These are phyloP conservation scores for Amphipyra berbera DNA, from an alignment of 2,888 invertebrate genomes.

Conservation along the genomic window DNA sequence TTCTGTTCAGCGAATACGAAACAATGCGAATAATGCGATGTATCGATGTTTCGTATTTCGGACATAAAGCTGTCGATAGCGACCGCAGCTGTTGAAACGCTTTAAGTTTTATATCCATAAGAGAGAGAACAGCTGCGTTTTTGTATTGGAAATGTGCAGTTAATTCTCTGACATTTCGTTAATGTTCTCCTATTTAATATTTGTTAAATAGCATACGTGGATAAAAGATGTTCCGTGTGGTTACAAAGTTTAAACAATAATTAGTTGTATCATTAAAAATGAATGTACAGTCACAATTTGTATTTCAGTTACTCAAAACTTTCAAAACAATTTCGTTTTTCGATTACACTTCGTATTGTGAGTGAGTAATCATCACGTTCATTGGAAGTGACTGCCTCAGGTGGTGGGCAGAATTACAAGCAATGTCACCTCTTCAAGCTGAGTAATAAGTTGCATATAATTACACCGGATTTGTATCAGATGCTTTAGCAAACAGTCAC, in stretches of 20 bases:
- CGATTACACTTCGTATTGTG: neutral
- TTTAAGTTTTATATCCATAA: slow-evolving; percentile 38
- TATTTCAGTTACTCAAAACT: neutral
- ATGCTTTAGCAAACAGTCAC: slow-evolving; percentile 41
- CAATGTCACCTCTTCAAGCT: slow-evolving; percentile 44
- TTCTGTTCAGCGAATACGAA: slow-evolving; percentile 45
- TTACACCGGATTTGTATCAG: slow-evolving; percentile 39
- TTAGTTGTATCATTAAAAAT: slow-evolving; percentile 4
- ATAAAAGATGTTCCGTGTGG: slow-evolving; percentile 23
- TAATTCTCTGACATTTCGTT: slow-evolving; percentile 44
- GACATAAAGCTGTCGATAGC: slow-evolving; percentile 52
- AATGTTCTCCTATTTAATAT: slow-evolving; percentile 35
- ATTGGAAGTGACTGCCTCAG: slow-evolving; percentile 11
- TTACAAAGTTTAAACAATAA: slow-evolving; percentile 24
- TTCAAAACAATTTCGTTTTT: slow-evolving; percentile 13
- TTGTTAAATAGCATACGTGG: slow-evolving; percentile 25
- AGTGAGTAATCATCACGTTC: slow-evolving; percentile 33
- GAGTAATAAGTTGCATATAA: slow-evolving; percentile 50
- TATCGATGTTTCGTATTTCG: slow-evolving; percentile 57
- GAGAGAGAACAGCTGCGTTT: slow-evolving; percentile 50
- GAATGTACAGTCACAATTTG: neutral
- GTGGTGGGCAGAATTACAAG: slow-evolving; percentile 30
- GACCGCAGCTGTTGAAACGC: slow-evolving; percentile 40
- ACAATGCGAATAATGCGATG: slow-evolving; percentile 35
- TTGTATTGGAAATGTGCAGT: slow-evolving; percentile 30